A percentile compares a stretch with the other conserved stretches of the same genome.
Conservation (phyloP, 2,888 invertebrate species). For the Nephrotoma guestfalica region DNA sequence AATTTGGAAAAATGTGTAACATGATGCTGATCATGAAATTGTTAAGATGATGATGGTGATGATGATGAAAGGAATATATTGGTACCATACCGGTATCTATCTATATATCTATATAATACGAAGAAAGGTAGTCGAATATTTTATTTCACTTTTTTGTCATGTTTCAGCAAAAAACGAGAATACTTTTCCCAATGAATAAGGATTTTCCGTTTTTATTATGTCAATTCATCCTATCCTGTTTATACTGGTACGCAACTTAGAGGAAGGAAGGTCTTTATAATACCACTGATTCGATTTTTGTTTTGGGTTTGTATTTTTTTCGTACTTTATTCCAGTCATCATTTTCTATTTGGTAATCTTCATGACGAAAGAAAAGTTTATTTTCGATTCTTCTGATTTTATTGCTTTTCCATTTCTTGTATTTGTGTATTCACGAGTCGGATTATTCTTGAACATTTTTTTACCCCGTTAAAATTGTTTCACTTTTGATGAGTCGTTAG, state of each 20-base stretch:
- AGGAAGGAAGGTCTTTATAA: not conserved
- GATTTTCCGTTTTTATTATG: constrained; percentile 1
- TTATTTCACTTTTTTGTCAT: not conserved
- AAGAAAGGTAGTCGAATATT: not conserved
- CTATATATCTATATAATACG: not conserved
- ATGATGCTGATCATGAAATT: not conserved
- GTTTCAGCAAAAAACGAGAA: not conserved
- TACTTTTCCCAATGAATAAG: not conserved
- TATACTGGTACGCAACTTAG: not conserved
- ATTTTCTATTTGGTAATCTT: not conserved
- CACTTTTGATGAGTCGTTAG: not conserved
- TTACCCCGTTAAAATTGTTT: not conserved
- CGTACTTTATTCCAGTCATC: not conserved
- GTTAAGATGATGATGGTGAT: not conserved
- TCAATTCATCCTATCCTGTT: not conserved
- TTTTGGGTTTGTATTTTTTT: not conserved
- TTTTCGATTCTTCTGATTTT: not conserved
- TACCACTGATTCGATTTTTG: constrained; percentile 1
- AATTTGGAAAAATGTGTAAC: not conserved
- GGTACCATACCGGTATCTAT: not conserved
- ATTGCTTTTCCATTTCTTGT: not conserved
- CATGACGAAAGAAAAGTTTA: not conserved
- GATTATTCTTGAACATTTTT: not conserved
- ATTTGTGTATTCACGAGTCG: not conserved
- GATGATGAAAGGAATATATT: not conserved